Evolutionary conservation across 92 coral and sea anemone species (phyloP).

Genomic region (Actinostola sp.): DNA sequence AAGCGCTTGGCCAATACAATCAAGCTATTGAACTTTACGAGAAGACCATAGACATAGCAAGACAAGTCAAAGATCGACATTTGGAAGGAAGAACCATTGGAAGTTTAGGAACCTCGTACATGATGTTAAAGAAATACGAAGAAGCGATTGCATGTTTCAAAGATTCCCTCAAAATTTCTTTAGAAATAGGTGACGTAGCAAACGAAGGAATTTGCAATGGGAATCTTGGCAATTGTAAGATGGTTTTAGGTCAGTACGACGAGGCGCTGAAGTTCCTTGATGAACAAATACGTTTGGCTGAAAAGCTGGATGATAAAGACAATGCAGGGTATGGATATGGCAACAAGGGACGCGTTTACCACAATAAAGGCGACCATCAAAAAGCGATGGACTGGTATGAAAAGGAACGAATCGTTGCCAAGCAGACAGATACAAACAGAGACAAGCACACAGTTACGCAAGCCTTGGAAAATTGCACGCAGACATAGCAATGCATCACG

Average conservation of each 20-base stretch:
- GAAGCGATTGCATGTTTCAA: not conserved
- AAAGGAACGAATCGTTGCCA: not conserved
- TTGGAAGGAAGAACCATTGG: not conserved
- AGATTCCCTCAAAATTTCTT: not conserved
- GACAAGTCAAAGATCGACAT: not conserved
- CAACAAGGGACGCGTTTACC: not conserved
- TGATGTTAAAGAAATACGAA: not conserved
- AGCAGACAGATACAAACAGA: not conserved
- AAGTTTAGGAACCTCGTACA: not conserved
- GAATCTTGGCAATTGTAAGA: not conserved
- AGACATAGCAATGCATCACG: not conserved
- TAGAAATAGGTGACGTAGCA: not conserved
- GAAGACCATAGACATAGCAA: not conserved
- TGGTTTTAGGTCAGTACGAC: conserved; percentile 3
- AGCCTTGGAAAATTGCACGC: not conserved
- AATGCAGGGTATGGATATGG: not conserved
- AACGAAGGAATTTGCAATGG: not conserved
- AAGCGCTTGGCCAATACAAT: not conserved
- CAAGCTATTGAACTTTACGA: not conserved
- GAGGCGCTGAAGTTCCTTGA: not conserved
- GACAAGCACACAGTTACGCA: not conserved
- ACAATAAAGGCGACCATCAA: not conserved
- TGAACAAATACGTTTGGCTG: not conserved
- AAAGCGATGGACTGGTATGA: not conserved
- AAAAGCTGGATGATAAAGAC: not conserved